These are phyloP conservation scores for Percopsis omiscomaycus DNA, from an alignment of 2,797 vertebrate species.

Conservation along the genomic window DNA sequence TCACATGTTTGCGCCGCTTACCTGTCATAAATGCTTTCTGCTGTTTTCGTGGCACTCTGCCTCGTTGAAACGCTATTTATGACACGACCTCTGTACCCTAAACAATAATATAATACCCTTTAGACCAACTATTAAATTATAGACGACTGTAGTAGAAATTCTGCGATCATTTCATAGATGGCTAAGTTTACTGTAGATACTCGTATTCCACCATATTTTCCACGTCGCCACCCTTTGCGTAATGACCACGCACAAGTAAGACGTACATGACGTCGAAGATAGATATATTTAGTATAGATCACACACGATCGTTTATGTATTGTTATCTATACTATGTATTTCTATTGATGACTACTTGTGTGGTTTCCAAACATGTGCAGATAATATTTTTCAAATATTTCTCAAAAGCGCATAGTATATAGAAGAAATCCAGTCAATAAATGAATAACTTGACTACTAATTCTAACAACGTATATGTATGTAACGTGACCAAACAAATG, in stretches of 20 bases:
- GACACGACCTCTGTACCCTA: fast-evolving
- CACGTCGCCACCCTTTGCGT: slow-evolving; percentile 68
- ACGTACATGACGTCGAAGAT: slow-evolving; percentile 44
- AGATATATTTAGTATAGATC: too few species aligned
- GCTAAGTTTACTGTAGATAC: slow-evolving; percentile 58
- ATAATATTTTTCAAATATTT: too few species aligned
- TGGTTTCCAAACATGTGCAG: too few species aligned
- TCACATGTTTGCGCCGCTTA: slow-evolving; percentile 69
- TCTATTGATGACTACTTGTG: too few species aligned
- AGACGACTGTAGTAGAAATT: not conserved
- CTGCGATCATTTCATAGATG: slow-evolving; percentile 13
- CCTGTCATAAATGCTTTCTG: slow-evolving; percentile 68
- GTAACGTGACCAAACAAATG: too few species aligned
- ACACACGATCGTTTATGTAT: too few species aligned
- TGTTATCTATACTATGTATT: too few species aligned
- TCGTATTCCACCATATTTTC: slow-evolving; percentile 66
- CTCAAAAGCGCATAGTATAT: too few species aligned
- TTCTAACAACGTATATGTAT: too few species aligned
- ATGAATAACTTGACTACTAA: too few species aligned
- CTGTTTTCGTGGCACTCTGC: slow-evolving; percentile 22
- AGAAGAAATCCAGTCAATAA: too few species aligned
- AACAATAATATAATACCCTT: not conserved
- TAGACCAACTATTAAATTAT: not conserved
- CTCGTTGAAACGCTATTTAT: not conserved
- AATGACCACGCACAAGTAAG: slow-evolving; percentile 40